Evolutionary conservation across 2,888 invertebrate species (phyloP), one percentile per base, ranked within the genome.

Genomic region (Ferrisia virgata): DNA sequence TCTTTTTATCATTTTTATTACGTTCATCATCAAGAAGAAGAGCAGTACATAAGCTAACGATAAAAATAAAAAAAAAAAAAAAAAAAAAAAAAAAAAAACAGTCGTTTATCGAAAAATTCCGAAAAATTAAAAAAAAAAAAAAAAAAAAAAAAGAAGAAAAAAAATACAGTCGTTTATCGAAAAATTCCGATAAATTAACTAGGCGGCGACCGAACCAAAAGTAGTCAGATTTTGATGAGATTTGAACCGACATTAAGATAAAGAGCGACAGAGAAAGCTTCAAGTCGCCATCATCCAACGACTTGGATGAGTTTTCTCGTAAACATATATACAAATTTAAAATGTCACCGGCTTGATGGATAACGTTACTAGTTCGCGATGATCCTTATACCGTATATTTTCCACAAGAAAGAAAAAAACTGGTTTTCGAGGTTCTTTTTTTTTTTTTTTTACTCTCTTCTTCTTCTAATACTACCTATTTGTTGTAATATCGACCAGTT

Each of bases 301-400:
- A 81, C 18, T 47, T n/a, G 18, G 53, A 58, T 36, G 53, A 8
- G 5, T 28, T 28, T 43, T 81, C 22, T 22, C 47, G 58, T 58
- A 64, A 81, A 83, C 83, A 76, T 83, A n/a, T n/a, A 83, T 43
- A 83, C 83, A 83, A 83, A 83, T 83, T 83, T 83, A 76, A 83
- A 83, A 72, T 83, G 83, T 83, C 83, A 83, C 83, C 83, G 18
- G 72, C 43, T 83, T 83, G 83, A 83, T 83, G 69, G 83, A 83
- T 83, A 83, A 47, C 47, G 72, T 72, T 47, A 76, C 83, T 43
- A 47, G 83, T 72, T 83, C 76, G 82, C 82, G 82, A 82, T 83
- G 82, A 82, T 83, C 76, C 76, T 83, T 72, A 58, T 82, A 22
- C 25, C 2, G 28, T 64, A 39, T 64, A 69, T 82, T 82, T 64